A percentile compares a stretch with the other conserved stretches of the same genome.
Evolutionary conservation across 2,797 vertebrate species (phyloP).

Genomic region (Epinephelus malabaricus): DNA sequence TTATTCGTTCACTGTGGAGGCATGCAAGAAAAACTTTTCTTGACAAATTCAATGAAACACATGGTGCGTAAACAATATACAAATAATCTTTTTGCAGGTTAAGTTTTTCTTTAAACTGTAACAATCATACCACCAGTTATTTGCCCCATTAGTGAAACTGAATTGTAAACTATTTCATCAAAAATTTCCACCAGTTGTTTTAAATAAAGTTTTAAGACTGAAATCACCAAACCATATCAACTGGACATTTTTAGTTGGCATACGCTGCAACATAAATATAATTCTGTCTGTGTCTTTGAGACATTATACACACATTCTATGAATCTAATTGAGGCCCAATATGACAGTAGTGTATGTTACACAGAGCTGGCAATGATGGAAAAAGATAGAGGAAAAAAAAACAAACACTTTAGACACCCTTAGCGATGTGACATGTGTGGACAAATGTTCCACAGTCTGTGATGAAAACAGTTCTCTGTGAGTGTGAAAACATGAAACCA

Average conservation of each 20-base stretch:
- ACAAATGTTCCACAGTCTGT: conserved; percentile 43
- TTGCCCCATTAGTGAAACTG: not conserved
- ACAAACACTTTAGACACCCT: not conserved
- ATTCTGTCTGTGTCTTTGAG: not conserved
- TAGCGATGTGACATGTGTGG: conserved; percentile 11
- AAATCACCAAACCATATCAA: not conserved
- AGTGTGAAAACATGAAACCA: conserved; percentile 50
- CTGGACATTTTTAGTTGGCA: not conserved
- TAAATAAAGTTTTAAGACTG: not conserved
- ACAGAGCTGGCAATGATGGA: not conserved
- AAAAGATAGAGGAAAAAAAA: not conserved
- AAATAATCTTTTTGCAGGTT: no score
- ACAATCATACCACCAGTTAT: no score
- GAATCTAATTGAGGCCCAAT: not conserved
- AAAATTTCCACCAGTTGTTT: not conserved
- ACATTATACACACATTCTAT: not conserved
- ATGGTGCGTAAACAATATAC: no score
- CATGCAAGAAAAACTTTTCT: no score
- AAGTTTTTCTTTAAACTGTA: no score
- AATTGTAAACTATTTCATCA: not conserved
- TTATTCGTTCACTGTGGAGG: no score
- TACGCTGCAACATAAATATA: not conserved
- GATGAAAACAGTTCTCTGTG: conserved; percentile 39
- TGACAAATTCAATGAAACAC: no score
- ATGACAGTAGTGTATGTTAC: not conserved